These are phyloP conservation scores for Agrochola lota DNA, from an alignment of 2,888 invertebrate species.

Conservation along the genomic window DNA sequence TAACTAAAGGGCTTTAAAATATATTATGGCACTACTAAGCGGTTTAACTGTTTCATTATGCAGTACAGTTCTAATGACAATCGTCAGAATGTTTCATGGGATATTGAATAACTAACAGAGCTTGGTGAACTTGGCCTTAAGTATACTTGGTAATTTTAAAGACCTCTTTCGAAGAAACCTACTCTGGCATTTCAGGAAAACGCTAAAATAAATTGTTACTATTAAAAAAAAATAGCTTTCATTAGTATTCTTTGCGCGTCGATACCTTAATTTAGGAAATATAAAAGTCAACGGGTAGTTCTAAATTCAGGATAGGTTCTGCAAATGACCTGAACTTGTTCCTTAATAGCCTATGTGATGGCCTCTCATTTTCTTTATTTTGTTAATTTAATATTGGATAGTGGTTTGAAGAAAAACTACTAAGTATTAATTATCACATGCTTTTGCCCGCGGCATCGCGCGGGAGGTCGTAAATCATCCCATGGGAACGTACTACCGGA, in stretches of 20 bases:
- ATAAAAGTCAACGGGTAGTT: conserved; percentile 33
- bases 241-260: conserved; percentile 32
- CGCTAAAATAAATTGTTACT: background rate
- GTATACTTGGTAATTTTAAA: background rate
- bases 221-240: background rate
- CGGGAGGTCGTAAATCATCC: too few species aligned
- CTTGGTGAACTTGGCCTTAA: background rate
- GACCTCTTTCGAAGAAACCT: background rate
- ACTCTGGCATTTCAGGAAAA: background rate
- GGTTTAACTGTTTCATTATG: background rate
- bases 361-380: conserved; percentile 5
- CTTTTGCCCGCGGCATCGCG: too few species aligned
- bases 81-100: background rate
- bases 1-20: too few species aligned
- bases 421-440: background rate
- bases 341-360: conserved; percentile 1
- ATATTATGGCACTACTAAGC: background rate
- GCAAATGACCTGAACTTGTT: conserved; percentile 19
- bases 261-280: conserved; percentile 4
- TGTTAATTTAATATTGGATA: background rate
- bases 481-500: too few species aligned
- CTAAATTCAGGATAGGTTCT: conserved; percentile 18
- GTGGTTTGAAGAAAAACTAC: background rate
- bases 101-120: background rate
- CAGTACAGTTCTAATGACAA: background rate